Base-by-base conservation (phyloP, 2,888 invertebrate species). In the Craniophora ligustri region DNA sequence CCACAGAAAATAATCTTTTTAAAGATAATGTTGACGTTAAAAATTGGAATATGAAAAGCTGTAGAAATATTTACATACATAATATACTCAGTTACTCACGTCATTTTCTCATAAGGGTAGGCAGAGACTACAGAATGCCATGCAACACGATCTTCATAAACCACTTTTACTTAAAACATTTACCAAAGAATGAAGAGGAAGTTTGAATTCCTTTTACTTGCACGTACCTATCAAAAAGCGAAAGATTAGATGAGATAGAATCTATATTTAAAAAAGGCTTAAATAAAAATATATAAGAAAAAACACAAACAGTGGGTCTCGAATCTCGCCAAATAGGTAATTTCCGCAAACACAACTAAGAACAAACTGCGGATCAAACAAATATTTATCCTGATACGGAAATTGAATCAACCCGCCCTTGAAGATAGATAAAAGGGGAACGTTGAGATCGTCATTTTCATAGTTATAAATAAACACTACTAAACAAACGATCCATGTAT, bases 321-420 rank as follows among this genome's bases (percentile, higher is more conserved):
- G 0, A 23, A n/a, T n/a, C 15, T 26, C 21, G 57, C 38, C 15
- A 5, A 59, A 28, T 67, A 21, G 30, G 15, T 30, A 31, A 34
- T n/a, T 49, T 32, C 11, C 32, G 21, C 21, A 41, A 32, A 28
- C 35, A 48, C 10, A 14, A 60, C 28, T 30, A 7, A 28, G 11
- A 21, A 6, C 34, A 26, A 61, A 39, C 16, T 14, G 10, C 16
- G 15, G 5, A 7, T 5, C 5, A 16, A n/a, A 7, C 19, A 67
- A 67, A 51, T 61, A 62, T 61, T 40, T 30, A 28, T 11, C 13
- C 11, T 5, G 1, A 13, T 6, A 26, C 34, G 2, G 30, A 34
- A 30, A 15, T 18, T 13, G 8, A 59, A n/a, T n/a, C 14, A 7
- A 13, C 14, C 5, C 31, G 13, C 18, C 31, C 32, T 30, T 31